These are phyloP conservation scores for Hipposideros larvatus DNA, from an alignment of 2,797 vertebrate species.

Conservation along the genomic window DNA sequence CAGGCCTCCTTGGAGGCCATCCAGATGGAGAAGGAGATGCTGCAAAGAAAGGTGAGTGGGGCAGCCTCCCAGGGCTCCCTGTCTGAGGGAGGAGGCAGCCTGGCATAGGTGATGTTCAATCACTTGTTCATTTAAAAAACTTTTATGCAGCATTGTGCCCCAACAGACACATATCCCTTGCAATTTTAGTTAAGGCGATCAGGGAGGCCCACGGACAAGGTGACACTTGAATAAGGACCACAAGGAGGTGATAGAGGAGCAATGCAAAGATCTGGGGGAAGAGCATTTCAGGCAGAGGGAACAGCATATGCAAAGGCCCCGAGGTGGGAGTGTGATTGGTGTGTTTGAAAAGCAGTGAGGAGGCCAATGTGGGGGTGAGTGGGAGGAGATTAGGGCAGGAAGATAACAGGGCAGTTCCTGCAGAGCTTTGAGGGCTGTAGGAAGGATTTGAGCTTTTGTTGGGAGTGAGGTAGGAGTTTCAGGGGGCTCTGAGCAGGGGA, in stretches of 20 bases:
- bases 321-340: not conserved
- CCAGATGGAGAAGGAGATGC: constrained; percentile 89
- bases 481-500: not conserved
- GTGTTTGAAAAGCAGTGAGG: not conserved
- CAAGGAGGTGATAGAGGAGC: not conserved
- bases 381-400: not conserved
- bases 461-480: not conserved
- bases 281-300: not conserved
- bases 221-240: not conserved
- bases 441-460: not conserved
- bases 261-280: not conserved
- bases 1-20: constrained; percentile 81
- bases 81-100: not conserved
- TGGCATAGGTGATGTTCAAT: fast-evolving
- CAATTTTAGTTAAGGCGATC: not conserved
- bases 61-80: no score
- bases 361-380: not conserved
- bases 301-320: not conserved
- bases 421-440: not conserved
- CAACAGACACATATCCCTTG: not conserved
- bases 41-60: constrained; percentile 88
- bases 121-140: not conserved
- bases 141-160: not conserved
- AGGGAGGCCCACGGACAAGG: not conserved
- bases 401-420: not conserved